phyloP scores from a whole-genome alignment of 2,113 vertebrate genomes.

The Campylorhamphus procurvoides region DNA sequence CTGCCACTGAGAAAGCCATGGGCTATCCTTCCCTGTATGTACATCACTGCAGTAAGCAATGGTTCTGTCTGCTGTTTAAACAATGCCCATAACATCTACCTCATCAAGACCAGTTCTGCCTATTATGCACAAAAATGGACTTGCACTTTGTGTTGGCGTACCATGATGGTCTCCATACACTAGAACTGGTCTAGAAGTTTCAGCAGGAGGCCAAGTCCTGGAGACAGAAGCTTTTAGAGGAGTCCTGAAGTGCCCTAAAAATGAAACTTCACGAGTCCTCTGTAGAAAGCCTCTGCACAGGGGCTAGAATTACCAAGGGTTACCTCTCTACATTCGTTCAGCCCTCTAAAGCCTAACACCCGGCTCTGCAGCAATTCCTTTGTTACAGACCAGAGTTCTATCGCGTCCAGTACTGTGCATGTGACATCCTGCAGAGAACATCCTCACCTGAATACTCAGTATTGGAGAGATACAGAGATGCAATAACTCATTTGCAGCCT shows the following conservation, averaged over 20 bases:
- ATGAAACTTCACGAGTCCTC: neutral
- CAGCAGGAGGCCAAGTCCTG: neutral
- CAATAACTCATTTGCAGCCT: neutral
- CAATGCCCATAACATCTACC: neutral
- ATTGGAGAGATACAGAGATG: accelerated
- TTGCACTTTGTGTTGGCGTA: neutral
- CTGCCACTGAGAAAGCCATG: neutral
- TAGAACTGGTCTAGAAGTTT: neutral
- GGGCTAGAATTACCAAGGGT: neutral
- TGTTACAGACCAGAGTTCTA: neutral
- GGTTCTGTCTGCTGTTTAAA: neutral
- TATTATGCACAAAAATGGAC: neutral
- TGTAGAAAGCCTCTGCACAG: neutral
- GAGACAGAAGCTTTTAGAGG: neutral
- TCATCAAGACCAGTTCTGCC: neutral
- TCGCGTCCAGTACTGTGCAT: accelerated
- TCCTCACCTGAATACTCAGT: neutral
- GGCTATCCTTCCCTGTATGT: too few species aligned
- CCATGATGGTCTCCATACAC: neutral
- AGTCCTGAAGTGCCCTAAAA: neutral
- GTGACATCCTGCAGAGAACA: neutral
- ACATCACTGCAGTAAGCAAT: neutral
- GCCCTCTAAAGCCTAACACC: neutral
- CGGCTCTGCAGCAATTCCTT: neutral
- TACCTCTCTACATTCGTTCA: neutral